Percentiles rank a stretch among this genome's conserved stretches.
phyloP scores from a whole-genome alignment of 2,888 invertebrate genomes.

The Apodemia hepburni region DNA sequence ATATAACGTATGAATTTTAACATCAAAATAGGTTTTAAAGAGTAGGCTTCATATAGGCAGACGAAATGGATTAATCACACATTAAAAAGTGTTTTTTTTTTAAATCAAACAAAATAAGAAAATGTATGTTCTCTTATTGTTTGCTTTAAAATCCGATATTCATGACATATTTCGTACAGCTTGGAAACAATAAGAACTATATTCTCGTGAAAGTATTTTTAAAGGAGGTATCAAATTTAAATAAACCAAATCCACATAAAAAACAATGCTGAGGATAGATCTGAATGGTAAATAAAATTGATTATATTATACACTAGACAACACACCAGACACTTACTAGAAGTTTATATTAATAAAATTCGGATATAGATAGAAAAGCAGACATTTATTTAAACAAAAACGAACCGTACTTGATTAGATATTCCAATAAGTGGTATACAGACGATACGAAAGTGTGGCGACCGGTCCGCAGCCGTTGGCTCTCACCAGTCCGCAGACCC shows the following conservation, averaged over 20 bases:
- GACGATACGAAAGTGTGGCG: slow-evolving; percentile 62
- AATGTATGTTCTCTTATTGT: too few relatives aligned
- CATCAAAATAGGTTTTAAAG: too few relatives aligned
- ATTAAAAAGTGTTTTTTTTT: too few relatives aligned
- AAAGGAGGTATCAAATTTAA: too few relatives aligned
- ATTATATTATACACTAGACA: not conserved
- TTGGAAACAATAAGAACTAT: too few relatives aligned
- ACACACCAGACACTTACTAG: not conserved
- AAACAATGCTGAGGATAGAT: slow-evolving; percentile 12
- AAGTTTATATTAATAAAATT: not conserved
- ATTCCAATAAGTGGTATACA: slow-evolving; percentile 18
- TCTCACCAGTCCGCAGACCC: slow-evolving; percentile 57
- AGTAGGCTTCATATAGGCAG: too few relatives aligned
- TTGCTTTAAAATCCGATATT: too few relatives aligned
- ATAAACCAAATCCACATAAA: not conserved
- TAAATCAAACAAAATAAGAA: too few relatives aligned
- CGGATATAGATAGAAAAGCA: slow-evolving; percentile 2
- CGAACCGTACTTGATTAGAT: slow-evolving; percentile 1
- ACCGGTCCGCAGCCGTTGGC: slow-evolving; percentile 68
- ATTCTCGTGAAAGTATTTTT: too few relatives aligned
- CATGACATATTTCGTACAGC: too few relatives aligned
- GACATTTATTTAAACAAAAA: slow-evolving; percentile 10
- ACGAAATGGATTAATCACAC: too few relatives aligned
- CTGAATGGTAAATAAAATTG: slow-evolving; percentile 6
- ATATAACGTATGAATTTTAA: not conserved